Base-by-base conservation (phyloP, 2,113 vertebrate species). In the Psephotus haematonotus region DNA sequence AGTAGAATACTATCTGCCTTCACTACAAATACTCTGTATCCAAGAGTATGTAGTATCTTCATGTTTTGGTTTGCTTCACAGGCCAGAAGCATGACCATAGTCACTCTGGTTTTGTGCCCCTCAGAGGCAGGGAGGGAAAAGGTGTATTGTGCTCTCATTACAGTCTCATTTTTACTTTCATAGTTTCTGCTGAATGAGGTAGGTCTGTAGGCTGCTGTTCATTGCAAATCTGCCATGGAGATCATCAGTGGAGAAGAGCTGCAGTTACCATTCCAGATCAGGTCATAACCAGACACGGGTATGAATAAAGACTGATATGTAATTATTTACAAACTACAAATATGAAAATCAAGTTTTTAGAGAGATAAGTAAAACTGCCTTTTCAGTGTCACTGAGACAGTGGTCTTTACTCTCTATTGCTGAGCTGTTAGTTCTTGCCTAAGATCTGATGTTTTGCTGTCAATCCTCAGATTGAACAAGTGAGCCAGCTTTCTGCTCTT, bases 401-500 rank as follows among this genome's bases (percentile, higher is more conserved):
- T 74, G 17, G 11, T 65, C 20, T 70, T 87, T 63, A 37, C 23
- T 90, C 3, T 1, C 43, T 71, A 0, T 57, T 77, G 24, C 24
- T 70, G 20, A 68, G 22, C 31, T 82, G 28, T 78, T 43, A 39
- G 20, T 55, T 47, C 59, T 87, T 2, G 1, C 49, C 52, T 93
- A 53, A 97, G 25, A 37, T 63, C 25, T 2, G 0, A 44, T 81
- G 53, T 77, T 92, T 74, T 55, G 53, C 70, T 88, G 13, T 98
- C 15, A 29, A 57, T 97, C 67, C 83, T 92, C 98, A 99, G 99
- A 99, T 99, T 57, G 99, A 99, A 86, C 99, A 99, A 96, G 99
- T 99, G 97, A 99, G 99, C 98, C 99, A 99, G 97, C 98, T 99
- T 65, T 98, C 99, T 28, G 99, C 99, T 1, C 98, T 99, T 57